Base-by-base conservation (phyloP, 2,113 vertebrate genomes). In the Otolemur garnettii region DNA sequence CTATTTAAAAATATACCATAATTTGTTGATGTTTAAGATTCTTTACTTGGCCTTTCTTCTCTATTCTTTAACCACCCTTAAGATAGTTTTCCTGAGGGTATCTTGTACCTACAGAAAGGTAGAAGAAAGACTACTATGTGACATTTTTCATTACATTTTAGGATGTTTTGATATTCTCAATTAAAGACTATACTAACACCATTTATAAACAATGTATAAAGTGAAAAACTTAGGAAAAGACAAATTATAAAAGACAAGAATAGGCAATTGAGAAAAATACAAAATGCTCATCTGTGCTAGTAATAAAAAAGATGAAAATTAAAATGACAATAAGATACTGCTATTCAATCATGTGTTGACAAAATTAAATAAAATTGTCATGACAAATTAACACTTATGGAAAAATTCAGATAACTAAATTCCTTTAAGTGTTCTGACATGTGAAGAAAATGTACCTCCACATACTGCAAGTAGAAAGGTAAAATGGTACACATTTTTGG, bases 61-160 rank as follows among this genome's bases (percentile, higher is more conserved):
- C 18, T 72, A 55, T 74, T 4, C 14, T 59, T 11, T 30, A 93
- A 69, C 42, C 18, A 68, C n/a, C 18, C 85, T 66, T 82, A 28
- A 71, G 22, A 13, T 87, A 64, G 18, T 62, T 77, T 77, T 95
- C 5, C 30, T 60, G 21, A 84, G 3, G 5, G 10, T n/a, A 82
- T 7, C 3, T 84, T 79, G n/a, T 57, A 78, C 5, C 8, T 69
- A 93, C 79, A n/a, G 28, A 66, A 81, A 80, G 5, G 45, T 80
- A 59, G 30, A n/a, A 93, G 80, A 92, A 26, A 92, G 38, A 88
- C 83, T 50, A 80, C 28, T 45, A 28, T 17, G 13, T 93, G 42
- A 26, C 30, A 80, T 45, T 50, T 30, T 18, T 92, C 33, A 91
- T 92, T n/a, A 53, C 72, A 50, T 85, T 91, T 96, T 85, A 62